These are phyloP conservation scores for Spodoptera frugiperda DNA, from an alignment of 1,140 invertebrate genomes.

Conservation along the genomic window DNA sequence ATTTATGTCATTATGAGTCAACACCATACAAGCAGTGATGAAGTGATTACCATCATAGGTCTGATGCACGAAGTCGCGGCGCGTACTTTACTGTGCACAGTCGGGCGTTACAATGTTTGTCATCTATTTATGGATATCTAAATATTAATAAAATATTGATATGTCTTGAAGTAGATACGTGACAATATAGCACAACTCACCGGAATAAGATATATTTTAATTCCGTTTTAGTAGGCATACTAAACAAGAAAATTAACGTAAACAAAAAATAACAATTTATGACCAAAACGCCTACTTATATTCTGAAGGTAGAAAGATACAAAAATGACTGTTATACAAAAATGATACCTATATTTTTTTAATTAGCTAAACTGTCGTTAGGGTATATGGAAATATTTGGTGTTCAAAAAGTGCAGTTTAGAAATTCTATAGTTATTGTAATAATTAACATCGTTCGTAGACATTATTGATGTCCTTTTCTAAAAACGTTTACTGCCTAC, in stretches of 20 bases:
- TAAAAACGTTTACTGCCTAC: constrained; percentile 55
- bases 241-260: constrained; percentile 47
- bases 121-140: constrained; percentile 6
- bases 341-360: constrained; percentile 83
- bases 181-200: constrained; percentile 1
- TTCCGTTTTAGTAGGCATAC: constrained; percentile 26
- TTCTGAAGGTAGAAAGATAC: constrained; percentile 67
- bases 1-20: neutral
- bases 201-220: neutral
- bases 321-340: constrained; percentile 79
- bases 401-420: constrained; percentile 79
- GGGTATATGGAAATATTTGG: constrained; percentile 77
- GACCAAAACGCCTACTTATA: constrained; percentile 77
- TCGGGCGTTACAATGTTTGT: neutral
- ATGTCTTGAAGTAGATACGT: constrained; percentile 9
- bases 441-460: constrained; percentile 70
- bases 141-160: neutral
- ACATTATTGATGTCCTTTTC: constrained; percentile 67
- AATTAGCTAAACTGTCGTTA: constrained; percentile 81
- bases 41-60: no score
- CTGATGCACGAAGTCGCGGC: neutral
- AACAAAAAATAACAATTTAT: constrained; percentile 51
- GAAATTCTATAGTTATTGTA: constrained; percentile 69
- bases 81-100: neutral
- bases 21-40: no score